phyloP scores from a whole-genome alignment of 2,797 vertebrate genomes.

The Hylomyscus alleni region DNA sequence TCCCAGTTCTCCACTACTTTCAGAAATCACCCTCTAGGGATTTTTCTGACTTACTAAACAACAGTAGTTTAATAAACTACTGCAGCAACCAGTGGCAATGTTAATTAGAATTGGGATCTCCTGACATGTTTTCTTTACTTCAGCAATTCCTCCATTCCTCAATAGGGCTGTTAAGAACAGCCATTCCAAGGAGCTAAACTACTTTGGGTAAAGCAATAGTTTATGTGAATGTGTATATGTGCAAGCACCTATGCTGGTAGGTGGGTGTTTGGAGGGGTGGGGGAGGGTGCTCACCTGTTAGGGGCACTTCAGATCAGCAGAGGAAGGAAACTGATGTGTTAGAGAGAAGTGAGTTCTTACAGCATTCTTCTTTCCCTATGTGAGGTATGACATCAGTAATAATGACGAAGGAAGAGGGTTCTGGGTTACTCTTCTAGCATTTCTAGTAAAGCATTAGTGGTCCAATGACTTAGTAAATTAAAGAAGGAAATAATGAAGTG shows the following conservation, averaged over 20 bases:
- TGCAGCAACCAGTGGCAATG: constrained; percentile 50
- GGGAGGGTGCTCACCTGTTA: not conserved
- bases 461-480: not conserved
- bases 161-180: constrained; percentile 71
- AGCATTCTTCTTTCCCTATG: not conserved
- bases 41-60: constrained; percentile 70
- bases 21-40: constrained; percentile 61
- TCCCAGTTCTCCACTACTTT: constrained; percentile 27
- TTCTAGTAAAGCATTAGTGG: not conserved
- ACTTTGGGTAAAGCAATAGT: constrained; percentile 60
- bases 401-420: not conserved
- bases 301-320: not conserved
- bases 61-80: constrained; percentile 75
- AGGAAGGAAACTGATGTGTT: not conserved
- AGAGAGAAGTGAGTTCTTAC: not conserved
- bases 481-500: not conserved
- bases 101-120: constrained; percentile 81
- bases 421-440: not conserved
- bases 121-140: constrained; percentile 77
- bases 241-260: not conserved
- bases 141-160: constrained; percentile 72
- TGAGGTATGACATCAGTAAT: not conserved
- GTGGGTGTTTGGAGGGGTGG: too few species aligned
- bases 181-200: constrained; percentile 68
- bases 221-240: not conserved